These are phyloP conservation scores for Alviniconcha marisindica DNA, from an alignment of 1,140 invertebrate species.

Conservation along the genomic window DNA sequence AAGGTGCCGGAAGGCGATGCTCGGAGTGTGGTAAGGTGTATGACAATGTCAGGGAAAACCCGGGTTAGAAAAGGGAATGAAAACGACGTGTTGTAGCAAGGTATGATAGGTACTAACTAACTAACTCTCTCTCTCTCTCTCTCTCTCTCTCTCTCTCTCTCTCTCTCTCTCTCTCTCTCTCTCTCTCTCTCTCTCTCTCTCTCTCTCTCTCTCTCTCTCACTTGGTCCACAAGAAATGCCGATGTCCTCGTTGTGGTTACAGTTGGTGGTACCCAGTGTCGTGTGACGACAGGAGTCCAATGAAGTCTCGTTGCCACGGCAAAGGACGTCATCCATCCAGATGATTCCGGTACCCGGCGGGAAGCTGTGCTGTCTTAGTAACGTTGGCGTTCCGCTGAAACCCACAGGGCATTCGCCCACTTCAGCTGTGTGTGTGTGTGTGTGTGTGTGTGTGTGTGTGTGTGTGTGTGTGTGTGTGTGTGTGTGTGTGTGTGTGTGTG, in stretches of 20 bases:
- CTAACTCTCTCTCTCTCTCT: too few relatives aligned
- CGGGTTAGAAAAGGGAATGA: too few relatives aligned
- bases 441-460: too few relatives aligned
- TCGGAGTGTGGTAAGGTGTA: too few relatives aligned
- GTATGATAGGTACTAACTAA: too few relatives aligned
- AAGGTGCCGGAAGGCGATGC: too few relatives aligned
- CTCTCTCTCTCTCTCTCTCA: not conserved
- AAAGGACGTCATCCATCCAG: constrained; percentile 85
- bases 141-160: not conserved
- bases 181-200: not conserved
- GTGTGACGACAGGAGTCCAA: constrained; percentile 83
- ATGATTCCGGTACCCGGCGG: constrained; percentile 74
- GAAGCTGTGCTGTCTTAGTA: not conserved
- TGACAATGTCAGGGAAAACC: too few relatives aligned
- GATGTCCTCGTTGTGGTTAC: constrained; percentile 82
- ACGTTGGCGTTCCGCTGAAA: not conserved
- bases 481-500: too few relatives aligned
- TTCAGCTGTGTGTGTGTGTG: too few relatives aligned
- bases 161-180: not conserved
- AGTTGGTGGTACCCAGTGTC: constrained; percentile 78
- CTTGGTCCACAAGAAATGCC: constrained; percentile 57
- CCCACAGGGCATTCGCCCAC: not conserved
- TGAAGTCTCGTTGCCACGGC: constrained; percentile 83
- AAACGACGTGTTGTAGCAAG: too few relatives aligned
- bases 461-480: too few relatives aligned